These are phyloP conservation scores for Caenorhabditis afra DNA, from an alignment of 2,888 invertebrate genomes.

Conservation along the genomic window DNA sequence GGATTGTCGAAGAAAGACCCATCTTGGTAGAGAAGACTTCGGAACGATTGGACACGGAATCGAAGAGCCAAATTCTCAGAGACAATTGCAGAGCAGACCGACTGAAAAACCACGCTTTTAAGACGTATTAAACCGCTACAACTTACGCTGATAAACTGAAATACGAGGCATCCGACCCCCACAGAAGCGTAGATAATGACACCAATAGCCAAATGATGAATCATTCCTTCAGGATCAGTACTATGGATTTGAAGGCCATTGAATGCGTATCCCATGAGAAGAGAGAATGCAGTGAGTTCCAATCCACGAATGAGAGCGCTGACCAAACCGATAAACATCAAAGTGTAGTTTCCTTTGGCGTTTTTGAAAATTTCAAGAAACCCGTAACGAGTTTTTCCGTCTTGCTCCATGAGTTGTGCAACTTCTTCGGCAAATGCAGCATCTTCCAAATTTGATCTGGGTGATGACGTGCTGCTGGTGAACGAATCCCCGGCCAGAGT, in stretches of 20 bases:
- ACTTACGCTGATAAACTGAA: conserved; percentile 57
- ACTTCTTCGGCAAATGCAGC: conserved; percentile 55
- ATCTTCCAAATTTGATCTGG: conserved; percentile 46
- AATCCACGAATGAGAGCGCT: conserved; percentile 80
- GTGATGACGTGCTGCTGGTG: conserved; percentile 2
- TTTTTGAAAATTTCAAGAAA: conserved; percentile 58
- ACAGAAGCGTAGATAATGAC: conserved; percentile 31
- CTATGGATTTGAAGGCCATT: conserved; percentile 19
- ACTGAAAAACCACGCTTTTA: conserved; percentile 41
- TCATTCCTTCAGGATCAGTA: conserved; percentile 36
- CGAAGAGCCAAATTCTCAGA: conserved; percentile 69
- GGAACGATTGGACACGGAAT: conserved; percentile 69
- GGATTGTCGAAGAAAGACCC: conserved; percentile 82
- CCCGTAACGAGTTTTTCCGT: conserved; percentile 43
- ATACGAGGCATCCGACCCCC: conserved; percentile 41
- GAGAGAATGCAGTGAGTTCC: conserved; percentile 81
- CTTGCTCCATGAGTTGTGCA: conserved; percentile 43
- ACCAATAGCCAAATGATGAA: conserved; percentile 33
- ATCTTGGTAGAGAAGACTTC: conserved; percentile 81
- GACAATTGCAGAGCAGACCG: conserved; percentile 47
- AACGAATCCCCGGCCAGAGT: conserved; percentile 33
- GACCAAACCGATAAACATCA: conserved; percentile 60
- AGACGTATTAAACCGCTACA: no score
- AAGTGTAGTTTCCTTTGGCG: conserved; percentile 62
- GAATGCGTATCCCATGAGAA: conserved; percentile 75